These are phyloP conservation scores for Nyctibius bracteatus DNA, from an alignment of 2,113 vertebrate genomes.

Conservation along the genomic window DNA sequence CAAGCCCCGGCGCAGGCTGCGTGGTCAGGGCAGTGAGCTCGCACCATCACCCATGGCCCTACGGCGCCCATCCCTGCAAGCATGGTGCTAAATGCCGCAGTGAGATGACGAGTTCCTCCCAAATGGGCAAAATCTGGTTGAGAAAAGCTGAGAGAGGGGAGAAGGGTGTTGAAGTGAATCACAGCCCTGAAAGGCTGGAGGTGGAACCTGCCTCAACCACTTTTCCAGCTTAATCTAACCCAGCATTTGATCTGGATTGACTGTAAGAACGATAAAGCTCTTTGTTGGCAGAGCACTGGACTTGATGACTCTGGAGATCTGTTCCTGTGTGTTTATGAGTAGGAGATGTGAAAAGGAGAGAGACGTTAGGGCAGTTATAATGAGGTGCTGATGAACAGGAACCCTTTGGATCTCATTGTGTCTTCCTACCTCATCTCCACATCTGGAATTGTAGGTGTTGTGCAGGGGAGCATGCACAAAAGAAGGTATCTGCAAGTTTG, in stretches of 20 bases:
- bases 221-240: not conserved
- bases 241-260: not conserved
- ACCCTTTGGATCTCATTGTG: not conserved
- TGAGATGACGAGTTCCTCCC: not conserved
- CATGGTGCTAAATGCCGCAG: accelerated
- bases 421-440: not conserved
- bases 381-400: not conserved
- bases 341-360: not conserved
- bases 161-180: not conserved
- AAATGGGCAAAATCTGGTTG: not conserved
- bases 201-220: not conserved
- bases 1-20: accelerated
- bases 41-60: accelerated
- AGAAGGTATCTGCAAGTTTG: not conserved
- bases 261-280: not conserved
- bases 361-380: not conserved
- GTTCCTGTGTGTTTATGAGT: not conserved
- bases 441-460: not conserved
- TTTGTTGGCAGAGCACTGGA: not conserved
- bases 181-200: not conserved
- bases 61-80: accelerated
- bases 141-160: not conserved
- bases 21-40: accelerated
- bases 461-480: not conserved
- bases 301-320: slow-evolving; percentile 23